Base-by-base conservation (phyloP, 2,797 vertebrate species). In the Corythornis leucogaster region DNA sequence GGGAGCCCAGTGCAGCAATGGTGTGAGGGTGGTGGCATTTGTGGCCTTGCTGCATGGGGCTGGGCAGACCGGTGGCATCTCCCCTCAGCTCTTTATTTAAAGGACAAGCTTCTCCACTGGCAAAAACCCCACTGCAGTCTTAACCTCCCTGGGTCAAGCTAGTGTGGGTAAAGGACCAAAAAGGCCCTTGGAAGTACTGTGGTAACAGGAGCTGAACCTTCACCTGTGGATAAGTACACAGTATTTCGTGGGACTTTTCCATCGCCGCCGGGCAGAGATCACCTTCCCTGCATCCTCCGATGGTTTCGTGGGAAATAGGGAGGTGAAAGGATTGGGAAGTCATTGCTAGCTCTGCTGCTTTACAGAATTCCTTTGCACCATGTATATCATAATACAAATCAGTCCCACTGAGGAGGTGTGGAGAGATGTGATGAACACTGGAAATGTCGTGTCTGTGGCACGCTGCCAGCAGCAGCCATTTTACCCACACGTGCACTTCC, bases 281-380 rank as follows among this genome's bases (percentile, higher is more conserved):
- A 22, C 5, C 5, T 43, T 80, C 15, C 8, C 33, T 33, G 33
- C 33, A 33, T 33, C 33, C 33, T 33, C 33, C 33, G 33, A 33
- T 33, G 33, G 33, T 33, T 33, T 33, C 4, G 4, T 70, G 76
- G 71, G 58, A 54, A 91, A 48, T 51, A 40, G 2, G 3, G 15
- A 54, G 31, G 17, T 73, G 50, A 50, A 74, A 80, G 43, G n/a
- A 30, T 55, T 53, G 9, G 12, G 62, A 40, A 74, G 33, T 77
- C 22, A 26, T 3, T 0, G 0, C 31, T 77, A 40, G 20, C 58
- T 71, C 33, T 74, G 25, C 57, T 0, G 1, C 51, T 87, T 35
- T 40, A 21, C 19, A 5, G 35, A 57, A 71, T 77, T 81, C 57
- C n/a, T 53, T 0, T 57, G 26, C 9, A 17, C 45, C 15, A 1